Base-by-base conservation (phyloP, 2,797 vertebrate species). In the Micropoecilia bifurca region DNA sequence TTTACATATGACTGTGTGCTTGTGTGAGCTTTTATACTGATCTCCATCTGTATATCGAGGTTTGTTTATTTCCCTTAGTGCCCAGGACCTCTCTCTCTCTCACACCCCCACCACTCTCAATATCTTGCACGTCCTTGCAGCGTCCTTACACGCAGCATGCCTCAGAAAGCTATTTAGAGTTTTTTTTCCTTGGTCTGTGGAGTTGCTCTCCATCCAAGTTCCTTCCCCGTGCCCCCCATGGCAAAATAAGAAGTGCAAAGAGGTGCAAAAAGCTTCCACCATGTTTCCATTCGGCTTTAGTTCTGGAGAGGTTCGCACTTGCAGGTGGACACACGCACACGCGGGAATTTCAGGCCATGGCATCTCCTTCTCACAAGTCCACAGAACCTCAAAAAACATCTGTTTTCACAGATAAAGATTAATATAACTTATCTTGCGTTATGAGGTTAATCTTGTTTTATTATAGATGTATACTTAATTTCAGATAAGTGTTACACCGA, bases 231-330 rank as follows among this genome's bases (percentile, higher is more conserved):
- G 22, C 78, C 76, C 92, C 92, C 89, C 36, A 81, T n/a, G 83
- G 91, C 84, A 89, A 78, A 41, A 81, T 76, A 82, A 86, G 75
- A 90, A 91, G 91, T 90, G 89, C 39, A 30, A 94, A 93, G 89
- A 92, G 90, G 92, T 92, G 93, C 89, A 91, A 94, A 94, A 92
- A 94, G 90, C 91, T 78, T 93, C 92, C 53, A 30, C 57, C 73
- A 47, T 73, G 83, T 89, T 85, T 93, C 91, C 89, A 89, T 87
- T 88, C 85, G 86, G 82, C 84, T 46, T 76, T 10, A 43, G 82
- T 83, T 87, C 86, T 46, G 20, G 75, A 57, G 69, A 77, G 80
- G 68, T 53, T 3, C 18, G 22, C 45, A 73, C 22, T 28, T 41
- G 43, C 78, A 86, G 59, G 80, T 86, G 74, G 77, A 78, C 68